phyloP scores from a whole-genome alignment of 2,888 invertebrate genomes.

The Philopedon plagiatum region DNA sequence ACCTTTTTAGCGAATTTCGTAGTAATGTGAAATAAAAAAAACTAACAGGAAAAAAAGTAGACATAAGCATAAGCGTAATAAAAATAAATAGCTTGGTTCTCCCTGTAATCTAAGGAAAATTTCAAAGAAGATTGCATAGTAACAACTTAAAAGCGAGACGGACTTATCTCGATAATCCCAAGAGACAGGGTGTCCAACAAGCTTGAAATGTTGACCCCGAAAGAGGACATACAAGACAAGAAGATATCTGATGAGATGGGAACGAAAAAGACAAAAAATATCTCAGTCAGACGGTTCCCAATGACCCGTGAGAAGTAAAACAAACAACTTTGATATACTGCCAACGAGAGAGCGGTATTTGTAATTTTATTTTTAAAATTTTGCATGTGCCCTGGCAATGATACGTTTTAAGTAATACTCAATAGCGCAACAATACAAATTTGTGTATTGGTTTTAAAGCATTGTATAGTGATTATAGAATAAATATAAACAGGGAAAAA shows the following conservation, averaged over 20 bases:
- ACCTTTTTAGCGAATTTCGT: too few species aligned
- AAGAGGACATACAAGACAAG: constrained; percentile 34
- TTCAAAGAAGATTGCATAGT: constrained; percentile 23
- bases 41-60: too few species aligned
- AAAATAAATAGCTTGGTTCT: not conserved
- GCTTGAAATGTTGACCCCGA: constrained; percentile 43
- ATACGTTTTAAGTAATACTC: not conserved
- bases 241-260: constrained; percentile 33
- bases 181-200: constrained; percentile 44
- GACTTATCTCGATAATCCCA: constrained; percentile 38
- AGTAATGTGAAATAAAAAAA: too few species aligned
- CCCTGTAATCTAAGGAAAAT: constrained; percentile 10
- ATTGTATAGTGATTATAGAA: too few species aligned
- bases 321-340: constrained; percentile 31
- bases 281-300: constrained; percentile 27
- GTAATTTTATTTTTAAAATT: constrained; percentile 17
- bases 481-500: too few species aligned
- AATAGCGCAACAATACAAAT: too few species aligned
- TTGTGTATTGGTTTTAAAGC: too few species aligned
- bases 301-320: constrained; percentile 37
- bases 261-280: constrained; percentile 35
- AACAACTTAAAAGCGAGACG: constrained; percentile 1
- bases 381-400: constrained; percentile 4
- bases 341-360: constrained; percentile 17
- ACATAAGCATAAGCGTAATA: too few species aligned